Conservation (phyloP, 2,888 invertebrate genomes). For the Lucinisca nassula region DNA sequence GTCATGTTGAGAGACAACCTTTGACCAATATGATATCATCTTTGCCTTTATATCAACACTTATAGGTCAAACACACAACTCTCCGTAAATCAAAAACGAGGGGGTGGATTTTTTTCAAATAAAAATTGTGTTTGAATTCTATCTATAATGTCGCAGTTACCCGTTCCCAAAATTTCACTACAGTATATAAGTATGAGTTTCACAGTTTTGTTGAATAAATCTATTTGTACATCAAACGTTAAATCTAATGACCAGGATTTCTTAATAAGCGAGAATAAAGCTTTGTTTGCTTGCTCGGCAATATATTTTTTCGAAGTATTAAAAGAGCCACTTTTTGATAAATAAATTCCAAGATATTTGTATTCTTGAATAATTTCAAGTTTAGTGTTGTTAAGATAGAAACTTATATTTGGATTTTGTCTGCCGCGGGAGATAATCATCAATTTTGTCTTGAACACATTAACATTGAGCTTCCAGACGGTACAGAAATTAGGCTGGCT, state of each 20-base stretch:
- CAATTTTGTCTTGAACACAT: neutral
- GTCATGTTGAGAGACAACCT: no score
- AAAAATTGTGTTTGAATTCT: no score
- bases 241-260: neutral
- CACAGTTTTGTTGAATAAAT: neutral
- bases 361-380: neutral
- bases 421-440: neutral
- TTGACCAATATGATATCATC: no score
- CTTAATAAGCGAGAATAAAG: neutral
- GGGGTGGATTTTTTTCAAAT: no score
- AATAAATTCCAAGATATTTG: neutral
- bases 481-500: no score
- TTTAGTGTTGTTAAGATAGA: neutral
- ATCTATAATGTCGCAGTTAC: neutral
- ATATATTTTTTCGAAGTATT: neutral
- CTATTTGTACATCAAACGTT: neutral
- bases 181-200: neutral
- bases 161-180: neutral
- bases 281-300: no score
- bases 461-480: neutral
- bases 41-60: no score
- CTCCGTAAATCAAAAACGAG: no score
- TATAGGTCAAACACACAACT: no score
- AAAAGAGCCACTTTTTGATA: neutral
- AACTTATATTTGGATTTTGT: neutral